Conservation (phyloP, 2,113 vertebrate genomes). For the Cynopterus brachyotis region DNA sequence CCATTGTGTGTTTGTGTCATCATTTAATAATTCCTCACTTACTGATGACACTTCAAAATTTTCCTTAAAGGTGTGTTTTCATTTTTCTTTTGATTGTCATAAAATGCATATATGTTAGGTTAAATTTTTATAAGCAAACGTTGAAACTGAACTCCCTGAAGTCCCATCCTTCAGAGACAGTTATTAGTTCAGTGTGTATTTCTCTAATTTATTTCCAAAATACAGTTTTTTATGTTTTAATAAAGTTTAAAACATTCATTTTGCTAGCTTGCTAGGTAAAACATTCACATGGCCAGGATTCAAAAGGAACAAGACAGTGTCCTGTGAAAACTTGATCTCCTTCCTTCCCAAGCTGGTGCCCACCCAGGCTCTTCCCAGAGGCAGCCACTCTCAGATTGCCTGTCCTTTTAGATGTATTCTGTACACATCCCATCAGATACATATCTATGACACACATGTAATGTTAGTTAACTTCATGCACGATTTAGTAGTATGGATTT, state of each 20-base stretch:
- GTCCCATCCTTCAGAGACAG: neutral
- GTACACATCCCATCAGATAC: neutral
- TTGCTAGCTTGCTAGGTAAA: neutral
- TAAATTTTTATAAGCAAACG: neutral
- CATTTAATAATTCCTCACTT: neutral
- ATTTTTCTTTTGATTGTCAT: neutral
- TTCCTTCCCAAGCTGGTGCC: neutral
- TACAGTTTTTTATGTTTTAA: neutral
- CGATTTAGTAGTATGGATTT: neutral
- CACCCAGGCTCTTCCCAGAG: neutral
- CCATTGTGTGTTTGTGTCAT: neutral
- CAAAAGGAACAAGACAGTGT: neutral
- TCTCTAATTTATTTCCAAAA: neutral
- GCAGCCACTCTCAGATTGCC: neutral
- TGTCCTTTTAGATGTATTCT: neutral
- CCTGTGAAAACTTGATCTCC: neutral
- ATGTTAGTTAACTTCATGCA: neutral
- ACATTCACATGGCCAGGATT: neutral
- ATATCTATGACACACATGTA: neutral
- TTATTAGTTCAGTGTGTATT: neutral
- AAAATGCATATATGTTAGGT: neutral
- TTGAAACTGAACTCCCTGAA: neutral
- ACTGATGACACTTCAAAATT: neutral
- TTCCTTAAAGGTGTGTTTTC: neutral
- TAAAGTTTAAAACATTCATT: neutral